Evolutionary conservation across 2,113 vertebrate genomes (phyloP), one percentile per base, ranked within the genome.

Genomic region (Polypterus senegalus): DNA sequence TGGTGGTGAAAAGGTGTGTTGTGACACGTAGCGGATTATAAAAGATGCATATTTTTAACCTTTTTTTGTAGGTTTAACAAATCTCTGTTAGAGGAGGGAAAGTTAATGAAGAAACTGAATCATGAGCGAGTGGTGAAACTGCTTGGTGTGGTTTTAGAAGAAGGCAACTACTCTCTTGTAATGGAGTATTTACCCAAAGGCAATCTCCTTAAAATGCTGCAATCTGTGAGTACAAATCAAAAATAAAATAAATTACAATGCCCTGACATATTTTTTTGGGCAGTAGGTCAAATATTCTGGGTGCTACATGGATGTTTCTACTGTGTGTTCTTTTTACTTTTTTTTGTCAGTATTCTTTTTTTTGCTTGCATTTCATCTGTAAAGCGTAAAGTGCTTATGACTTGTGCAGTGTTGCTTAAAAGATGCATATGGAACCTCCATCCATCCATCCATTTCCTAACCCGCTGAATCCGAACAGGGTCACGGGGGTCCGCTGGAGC

Each of bases 141-240:
- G 48, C 82, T 97, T 58, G 94, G 96, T 4, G 60, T 97, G 61
- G 85, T 98, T 70, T 70, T 97, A 65, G 94, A 97, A 70, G 91
- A 95, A 0, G 81, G 86, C 45, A 90, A 90, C 67, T 94, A 93
- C 71, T 92, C 91, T 0, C 82, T 98, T 5, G 92, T 98, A 48
- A 94, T 97, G 86, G 94, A 98, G 57, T 91, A 91, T 48, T 83
- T 97, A 70, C 76, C 87, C 49, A 88, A 83, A 65, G 94, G 94
- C 1, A 92, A 94, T 77, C 80, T 98, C 62, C 76, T 92, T 77
- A 77, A 68, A n/a, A 88, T 97, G 81, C 83, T 98, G 2, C 72
- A 89, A 49, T 71, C 70, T 44, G 86, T 93, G 68, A 87, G 83
- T 77, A 51, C 11, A 11, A 8, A 27, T 27, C 27, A 27, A 27